Base-by-base conservation (phyloP, 2,888 invertebrate genomes). In the Phlogophora meticulosa region DNA sequence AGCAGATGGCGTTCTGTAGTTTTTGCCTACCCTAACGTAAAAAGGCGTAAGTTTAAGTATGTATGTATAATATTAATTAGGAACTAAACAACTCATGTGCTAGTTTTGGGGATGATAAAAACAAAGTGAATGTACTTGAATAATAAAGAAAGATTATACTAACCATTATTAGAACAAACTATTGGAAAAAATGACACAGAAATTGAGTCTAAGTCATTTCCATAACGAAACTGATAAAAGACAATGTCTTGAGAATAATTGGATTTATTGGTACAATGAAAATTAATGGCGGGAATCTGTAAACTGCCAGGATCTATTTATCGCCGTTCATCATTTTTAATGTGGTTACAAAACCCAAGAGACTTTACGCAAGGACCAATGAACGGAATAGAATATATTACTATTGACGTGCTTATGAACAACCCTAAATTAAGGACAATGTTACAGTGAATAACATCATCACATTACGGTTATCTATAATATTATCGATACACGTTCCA, bases 391-490 rank as follows among this genome's bases (percentile, higher is more conserved):
- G 45, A 72, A 60, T 76, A 42, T 43, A 72, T 60, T 60, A 55
- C n/a, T 2, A 22, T 4, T 2, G 34, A 57, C 13, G n/a, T 36
- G n/a, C n/a, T 67, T 36, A 45, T 52, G 59, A 58, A 71, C 49
- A 76, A 60, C 56, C 45, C 24, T 57, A 53, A 72, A 59, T 73
- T 61, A 64, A 64, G 55, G 5, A 28, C 46, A 40, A 49, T 64
- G 64, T 48, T 59, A 46, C n/a, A 32, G 40, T 28, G 28, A 28
- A 28, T 28, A 28, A 28, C 5, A 28, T 28, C 2, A 5, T 28
- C 28, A 28, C 28, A 28, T 28, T 28, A 28, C 5, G 28, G 28
- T 28, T 28, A 28, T 28, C 28, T 28, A n/a, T n/a, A n/a, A n/a
- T n/a, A n/a, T n/a, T n/a, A n/a, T n/a, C n/a, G n/a, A n/a, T n/a